Evolutionary conservation across 2,888 invertebrate genomes (phyloP), one percentile per base, ranked within the genome.

Genomic region (Plutella xylostella): DNA sequence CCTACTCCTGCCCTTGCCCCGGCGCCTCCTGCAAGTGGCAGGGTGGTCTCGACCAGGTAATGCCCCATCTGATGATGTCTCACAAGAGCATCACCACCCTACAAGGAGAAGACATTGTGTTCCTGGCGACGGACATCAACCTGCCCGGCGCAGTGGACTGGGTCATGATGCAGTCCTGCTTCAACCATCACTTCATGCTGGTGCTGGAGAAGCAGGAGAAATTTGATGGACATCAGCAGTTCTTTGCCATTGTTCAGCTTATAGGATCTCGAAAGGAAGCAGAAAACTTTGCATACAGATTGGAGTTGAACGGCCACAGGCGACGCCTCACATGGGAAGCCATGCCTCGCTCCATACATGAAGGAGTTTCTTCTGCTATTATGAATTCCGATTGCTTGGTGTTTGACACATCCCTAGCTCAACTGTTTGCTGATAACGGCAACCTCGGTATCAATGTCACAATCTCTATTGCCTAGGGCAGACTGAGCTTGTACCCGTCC

Each of bases 101-200:
- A 49, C 97, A 98, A 88, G 97, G 95, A 43, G 99, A 99, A 80
- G 99, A 99, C 72, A 99, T 99, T 60, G 99, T 99, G 43, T 99
- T 99, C 78, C 85, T 99, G 58, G 99, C 99, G 1, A 99, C 99
- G 31, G 99, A 99, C 75, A 99, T 99, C 50, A 99, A 98, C 84
- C 88, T 99, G 54, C 98, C 98, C 6, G 99, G 99, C 48, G 98
- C 98, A 25, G 98, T 98, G 9, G 98, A 98, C 75, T 98, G 98
- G 98, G 96, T 96, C 3, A 99, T 99, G 99, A 99, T 99, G 98
- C 99, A 99, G 82, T 97, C 97, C 21, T 99, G 99, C 77, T 99
- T 98, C 73, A 97, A 96, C 46, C 97, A 97, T 69, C 96, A 98
- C 76, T 99, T 99, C 68, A 99, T 99, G 98, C 87, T 99, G 55